Evolutionary conservation across 2,797 vertebrate species (phyloP).

Genomic region (Telmatherina bonti): DNA sequence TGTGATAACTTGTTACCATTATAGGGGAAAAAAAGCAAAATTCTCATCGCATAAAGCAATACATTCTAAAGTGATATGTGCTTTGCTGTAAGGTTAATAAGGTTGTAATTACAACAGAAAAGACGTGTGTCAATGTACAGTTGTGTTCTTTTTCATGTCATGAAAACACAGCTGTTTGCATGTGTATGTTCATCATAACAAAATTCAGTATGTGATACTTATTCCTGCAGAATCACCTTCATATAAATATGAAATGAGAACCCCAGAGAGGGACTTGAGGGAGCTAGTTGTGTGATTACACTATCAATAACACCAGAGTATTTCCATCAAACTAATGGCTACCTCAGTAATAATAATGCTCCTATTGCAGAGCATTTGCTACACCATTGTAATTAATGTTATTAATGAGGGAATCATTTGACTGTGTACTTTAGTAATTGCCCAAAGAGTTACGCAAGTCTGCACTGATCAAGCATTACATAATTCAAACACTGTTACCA

Average conservation of each 20-base stretch:
- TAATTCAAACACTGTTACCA: conserved; percentile 65
- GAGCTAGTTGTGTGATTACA: conserved; percentile 39
- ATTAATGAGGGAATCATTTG: conserved; percentile 67
- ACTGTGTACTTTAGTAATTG: conserved; percentile 72
- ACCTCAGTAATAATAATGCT: conserved; percentile 61
- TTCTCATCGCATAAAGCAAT: neutral
- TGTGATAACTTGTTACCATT: neutral
- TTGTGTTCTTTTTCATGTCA: neutral
- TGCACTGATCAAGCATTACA: conserved; percentile 63
- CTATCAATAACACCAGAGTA: conserved; percentile 49
- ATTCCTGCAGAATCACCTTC: conserved; percentile 6
- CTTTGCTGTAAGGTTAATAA: neutral
- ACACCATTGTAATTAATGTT: conserved; percentile 62
- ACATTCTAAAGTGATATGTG: neutral
- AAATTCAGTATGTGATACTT: neutral
- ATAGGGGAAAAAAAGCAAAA: neutral
- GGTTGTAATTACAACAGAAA: neutral
- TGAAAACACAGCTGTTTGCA: neutral
- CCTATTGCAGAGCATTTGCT: conserved; percentile 56
- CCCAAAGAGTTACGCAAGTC: conserved; percentile 56
- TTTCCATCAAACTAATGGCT: conserved; percentile 58
- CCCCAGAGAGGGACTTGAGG: conserved; percentile 2
- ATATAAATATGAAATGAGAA: conserved; percentile 25
- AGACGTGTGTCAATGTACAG: neutral
- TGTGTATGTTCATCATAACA: neutral